Evolutionary conservation across 2,113 vertebrate genomes (phyloP), one percentile per base, ranked within the genome.

Genomic region (Gasterosteus aculeatus): DNA sequence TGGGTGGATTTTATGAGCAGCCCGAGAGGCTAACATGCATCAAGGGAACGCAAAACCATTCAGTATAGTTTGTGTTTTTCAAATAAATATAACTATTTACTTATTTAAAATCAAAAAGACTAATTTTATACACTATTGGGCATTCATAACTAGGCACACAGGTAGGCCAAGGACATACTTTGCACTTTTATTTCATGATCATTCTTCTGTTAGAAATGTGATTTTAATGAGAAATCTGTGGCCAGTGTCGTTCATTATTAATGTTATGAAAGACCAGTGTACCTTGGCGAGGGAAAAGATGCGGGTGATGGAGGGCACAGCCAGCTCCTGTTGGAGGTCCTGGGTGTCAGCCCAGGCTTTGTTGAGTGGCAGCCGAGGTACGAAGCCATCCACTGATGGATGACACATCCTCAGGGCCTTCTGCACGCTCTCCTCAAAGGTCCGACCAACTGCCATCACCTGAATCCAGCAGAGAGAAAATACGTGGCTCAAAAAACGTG

Each of bases 351-450:
- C 84, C 97, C 97, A 99, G 41, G 93, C 90, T 93, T 95, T 97
- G 77, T 95, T 97, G 93, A 98, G 93, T 10, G 97, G 97, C 76
- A 99, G 94, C 11, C 76, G 90, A 10, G 97, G 82, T 59, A 95
- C 89, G 65, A 98, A 98, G 53, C 97, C 98, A 62, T 96, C 95
- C 49, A 97, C 93, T 2, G 97, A 97, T 0, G 96, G 96, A 82
- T 99, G 96, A 78, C 97, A 98, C 98, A 99, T 99, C 70, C 97
- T 93, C 78, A 99, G 88, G 56, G 98, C 97, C 85, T 99, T 99
- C 82, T 99, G 97, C 78, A 99, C 93, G 80, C 96, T 98, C 89
- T 99, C 98, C 68, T 98, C 96, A 83, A 99, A 98, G 0, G 96
- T 97, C n/a, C 96, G 95, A 0, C 97, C 97, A 3, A 99, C 94